Evolutionary conservation across 2,113 vertebrate genomes (phyloP), one percentile per base, ranked within the genome.

Genomic region (Thomomys bottae): DNA sequence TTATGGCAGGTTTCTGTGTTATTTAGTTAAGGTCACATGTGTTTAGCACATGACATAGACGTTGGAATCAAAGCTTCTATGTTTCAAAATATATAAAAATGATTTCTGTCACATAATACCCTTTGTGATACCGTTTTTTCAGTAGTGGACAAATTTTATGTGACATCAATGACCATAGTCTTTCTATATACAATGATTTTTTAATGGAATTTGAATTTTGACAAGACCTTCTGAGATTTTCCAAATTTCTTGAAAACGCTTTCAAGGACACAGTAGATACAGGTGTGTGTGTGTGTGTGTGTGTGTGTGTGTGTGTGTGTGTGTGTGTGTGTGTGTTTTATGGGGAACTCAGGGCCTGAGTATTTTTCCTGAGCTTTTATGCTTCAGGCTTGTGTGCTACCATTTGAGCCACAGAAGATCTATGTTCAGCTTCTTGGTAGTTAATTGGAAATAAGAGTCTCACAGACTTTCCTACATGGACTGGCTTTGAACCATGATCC

Each of bases 21-120:
- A 90, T 83, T 95, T 96, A 90, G 90, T 70, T 94, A 90, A 94
- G 94, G 89, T 95, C 95, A 96, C 96, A 96, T 94, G 81, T 96
- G 96, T 90, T 94, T 84, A 95, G 68, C 95, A 95, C 77, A 95
- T 95, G 96, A 96, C 86, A 93, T 12, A 88, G 78, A 88, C 80
- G 64, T 92, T 90, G 73, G 68, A 96, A 90, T 96, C 92, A 96
- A 95, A 96, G 91, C 40, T 24, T 84, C 84, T 93, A 34, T 93
- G 94, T 95, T 95, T 94, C 23, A 84, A 95, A 89, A 82, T 21
- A 45, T 86, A 92, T 84, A 77, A 93, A 94, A 57, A 40, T n/a
- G 36, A 18, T 36, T 49, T 34, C 64, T 89, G 68, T 85, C 64
- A 77, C 72, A 71, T 77, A 78, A 49, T 40, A 73, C 63, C 63